Base-by-base conservation (phyloP, 2,797 vertebrate species). In the Lepilemur ruficaudatus region DNA sequence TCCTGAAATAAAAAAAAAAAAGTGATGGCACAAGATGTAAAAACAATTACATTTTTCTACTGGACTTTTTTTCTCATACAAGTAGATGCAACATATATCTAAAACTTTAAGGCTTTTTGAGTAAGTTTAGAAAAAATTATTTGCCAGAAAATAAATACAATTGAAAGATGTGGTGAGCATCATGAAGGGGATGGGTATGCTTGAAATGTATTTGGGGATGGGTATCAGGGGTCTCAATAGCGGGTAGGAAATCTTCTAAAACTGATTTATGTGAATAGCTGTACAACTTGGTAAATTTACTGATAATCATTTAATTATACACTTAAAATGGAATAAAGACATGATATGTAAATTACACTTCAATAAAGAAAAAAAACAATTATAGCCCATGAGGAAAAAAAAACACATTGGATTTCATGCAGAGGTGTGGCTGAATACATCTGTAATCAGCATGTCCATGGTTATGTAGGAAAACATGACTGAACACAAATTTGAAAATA, bases 401-500 rank as follows among this genome's bases (percentile, higher is more conserved):
- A 38, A 85, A 50, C 11, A 70, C 61, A 89, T 3, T 76, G 4
- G 48, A 12, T 91, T 96, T 90, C 70, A 91, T 32, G 81, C 41
- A 92, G 69, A 89, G 43, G 28, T 89, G 41, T 87, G 61, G 46
- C 61, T 84, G 91, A 83, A 78, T 57, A 78, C 14, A 81, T 61
- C 72, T 85, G n/a, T 43, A 81, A 46, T 75, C 30, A 85, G 72
- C 28, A 85, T 43, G 18, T 46, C n/a, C 55, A 75, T 30, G 48
- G 82, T 72, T 93, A 86, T n/a, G 25, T 55, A 88, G 73, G 22
- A 93, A 85, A 38, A 46, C 79, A 46, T 72, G 28, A 65, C 0
- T 84, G 48, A 82, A 89, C 15, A 91, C 57, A 32, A 89, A 75
- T 32, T 69, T 91, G 7, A 43, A 94, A 94, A 84, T 92, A 85